Percentiles rank a stretch among this genome's conserved stretches.
These are phyloP conservation scores for Drosophila lowei DNA, from an alignment of 1,140 invertebrate species.

Conservation along the genomic window DNA sequence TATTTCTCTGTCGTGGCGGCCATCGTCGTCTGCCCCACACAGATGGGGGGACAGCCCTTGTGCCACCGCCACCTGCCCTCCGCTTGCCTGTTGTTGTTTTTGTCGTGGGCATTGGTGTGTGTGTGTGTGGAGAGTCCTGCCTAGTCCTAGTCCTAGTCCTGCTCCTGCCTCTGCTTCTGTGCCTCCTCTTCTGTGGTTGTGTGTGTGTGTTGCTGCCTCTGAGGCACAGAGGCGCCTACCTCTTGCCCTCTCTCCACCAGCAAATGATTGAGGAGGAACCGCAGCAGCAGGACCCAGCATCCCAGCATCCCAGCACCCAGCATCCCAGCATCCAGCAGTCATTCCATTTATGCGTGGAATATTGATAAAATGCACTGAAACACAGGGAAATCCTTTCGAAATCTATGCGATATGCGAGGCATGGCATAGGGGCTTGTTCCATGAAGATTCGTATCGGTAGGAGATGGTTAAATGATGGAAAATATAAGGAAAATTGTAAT, in stretches of 20 bases:
- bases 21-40: conserved; percentile 42
- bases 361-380: conserved; percentile 57
- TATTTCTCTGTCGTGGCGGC: conserved; percentile 57
- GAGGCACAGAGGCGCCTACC: conserved; percentile 35
- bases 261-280: conserved; percentile 44
- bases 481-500: too few relatives aligned
- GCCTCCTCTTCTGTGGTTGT: too few relatives aligned
- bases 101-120: conserved; percentile 49
- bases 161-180: too few relatives aligned
- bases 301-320: conserved; percentile 28
- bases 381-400: not conserved
- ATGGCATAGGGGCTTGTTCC: too few relatives aligned
- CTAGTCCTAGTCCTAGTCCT: too few relatives aligned
- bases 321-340: conserved; percentile 38
- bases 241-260: not conserved
- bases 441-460: too few relatives aligned
- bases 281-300: conserved; percentile 20
- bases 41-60: not conserved
- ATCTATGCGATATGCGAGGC: too few relatives aligned
- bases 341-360: conserved; percentile 60
- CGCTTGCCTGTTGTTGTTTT: conserved; percentile 39
- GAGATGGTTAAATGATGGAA: too few relatives aligned
- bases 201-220: conserved; percentile 34
- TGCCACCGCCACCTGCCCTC: too few relatives aligned
- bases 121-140: conserved; percentile 1